phyloP scores from a whole-genome alignment of 2,888 invertebrate genomes.

The Elysia crispata region DNA sequence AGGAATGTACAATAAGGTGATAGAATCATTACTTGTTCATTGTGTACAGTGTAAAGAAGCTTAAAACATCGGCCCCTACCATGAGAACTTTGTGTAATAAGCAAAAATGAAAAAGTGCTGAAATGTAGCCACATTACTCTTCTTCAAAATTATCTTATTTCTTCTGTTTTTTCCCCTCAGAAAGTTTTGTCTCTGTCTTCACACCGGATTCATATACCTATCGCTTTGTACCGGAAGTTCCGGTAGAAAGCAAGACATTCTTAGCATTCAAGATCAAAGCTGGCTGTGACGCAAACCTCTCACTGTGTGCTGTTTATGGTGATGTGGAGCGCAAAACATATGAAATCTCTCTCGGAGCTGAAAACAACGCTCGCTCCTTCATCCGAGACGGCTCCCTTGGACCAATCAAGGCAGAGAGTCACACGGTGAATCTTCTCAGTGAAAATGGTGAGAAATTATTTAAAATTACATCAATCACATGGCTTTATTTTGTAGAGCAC shows the following conservation, averaged over 20 bases:
- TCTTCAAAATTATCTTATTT: no score
- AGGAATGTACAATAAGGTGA: no score
- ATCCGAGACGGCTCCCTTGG: conserved; percentile 70
- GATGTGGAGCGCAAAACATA: conserved; percentile 72
- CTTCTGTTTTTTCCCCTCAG: no score
- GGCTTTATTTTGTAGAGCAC: no score
- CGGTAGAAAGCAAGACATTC: conserved; percentile 71
- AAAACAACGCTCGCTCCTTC: conserved; percentile 68
- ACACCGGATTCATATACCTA: conserved; percentile 74
- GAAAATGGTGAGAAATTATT: conserved; percentile 53
- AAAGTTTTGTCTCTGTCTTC: conserved; percentile 74
- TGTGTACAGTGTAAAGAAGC: no score
- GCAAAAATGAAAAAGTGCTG: no score
- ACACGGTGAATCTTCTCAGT: conserved; percentile 66
- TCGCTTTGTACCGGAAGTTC: conserved; percentile 73
- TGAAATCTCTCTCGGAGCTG: conserved; percentile 72
- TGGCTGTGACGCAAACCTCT: conserved; percentile 70
- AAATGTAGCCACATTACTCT: no score
- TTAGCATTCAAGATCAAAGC: conserved; percentile 73
- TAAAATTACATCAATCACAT: conserved; percentile 22
- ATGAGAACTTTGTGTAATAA: no score
- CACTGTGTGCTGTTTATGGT: conserved; percentile 74
- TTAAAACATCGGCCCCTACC: no score
- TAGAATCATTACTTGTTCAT: no score
- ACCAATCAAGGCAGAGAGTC: conserved; percentile 63